phyloP scores from a whole-genome alignment of 2,797 vertebrate genomes.

The Eulemur rubriventer region DNA sequence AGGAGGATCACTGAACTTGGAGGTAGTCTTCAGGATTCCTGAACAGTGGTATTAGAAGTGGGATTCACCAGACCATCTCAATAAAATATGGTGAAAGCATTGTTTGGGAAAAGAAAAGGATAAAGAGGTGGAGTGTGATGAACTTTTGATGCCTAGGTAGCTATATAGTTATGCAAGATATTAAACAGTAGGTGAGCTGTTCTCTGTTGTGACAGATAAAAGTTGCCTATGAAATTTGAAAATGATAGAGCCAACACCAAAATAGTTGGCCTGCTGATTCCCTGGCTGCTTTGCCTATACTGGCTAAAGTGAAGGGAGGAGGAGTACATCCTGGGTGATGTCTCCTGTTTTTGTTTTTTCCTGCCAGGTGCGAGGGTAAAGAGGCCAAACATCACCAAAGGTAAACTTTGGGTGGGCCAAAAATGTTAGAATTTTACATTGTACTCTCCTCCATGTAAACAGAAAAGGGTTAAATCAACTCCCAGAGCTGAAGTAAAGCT shows the following conservation, averaged over 20 bases:
- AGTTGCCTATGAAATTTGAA: not conserved
- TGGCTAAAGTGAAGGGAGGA: not conserved
- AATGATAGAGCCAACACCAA: not conserved
- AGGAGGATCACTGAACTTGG: not conserved
- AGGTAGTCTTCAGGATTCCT: not conserved
- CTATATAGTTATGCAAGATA: not conserved
- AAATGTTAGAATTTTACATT: not conserved
- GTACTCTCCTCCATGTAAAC: not conserved
- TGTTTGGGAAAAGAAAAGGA: not conserved
- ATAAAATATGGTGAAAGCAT: constrained; percentile 18
- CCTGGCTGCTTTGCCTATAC: not conserved
- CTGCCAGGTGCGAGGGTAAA: not conserved
- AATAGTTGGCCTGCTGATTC: not conserved
- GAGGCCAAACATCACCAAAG: constrained; percentile 3
- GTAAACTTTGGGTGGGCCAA: not conserved
- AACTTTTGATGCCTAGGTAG: not conserved
- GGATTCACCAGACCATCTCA: not conserved
- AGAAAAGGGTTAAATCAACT: not conserved
- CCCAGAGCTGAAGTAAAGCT: not conserved
- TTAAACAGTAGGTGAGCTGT: not conserved
- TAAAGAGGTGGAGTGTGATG: not conserved
- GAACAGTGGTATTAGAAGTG: not conserved
- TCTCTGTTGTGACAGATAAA: not conserved
- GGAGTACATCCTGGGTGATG: not conserved
- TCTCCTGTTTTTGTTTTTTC: constrained; percentile 29